Percentiles rank a stretch among this genome's conserved stretches.
These are phyloP conservation scores for Urophycis tenuis DNA, from an alignment of 2,797 vertebrate species.

Conservation along the genomic window DNA sequence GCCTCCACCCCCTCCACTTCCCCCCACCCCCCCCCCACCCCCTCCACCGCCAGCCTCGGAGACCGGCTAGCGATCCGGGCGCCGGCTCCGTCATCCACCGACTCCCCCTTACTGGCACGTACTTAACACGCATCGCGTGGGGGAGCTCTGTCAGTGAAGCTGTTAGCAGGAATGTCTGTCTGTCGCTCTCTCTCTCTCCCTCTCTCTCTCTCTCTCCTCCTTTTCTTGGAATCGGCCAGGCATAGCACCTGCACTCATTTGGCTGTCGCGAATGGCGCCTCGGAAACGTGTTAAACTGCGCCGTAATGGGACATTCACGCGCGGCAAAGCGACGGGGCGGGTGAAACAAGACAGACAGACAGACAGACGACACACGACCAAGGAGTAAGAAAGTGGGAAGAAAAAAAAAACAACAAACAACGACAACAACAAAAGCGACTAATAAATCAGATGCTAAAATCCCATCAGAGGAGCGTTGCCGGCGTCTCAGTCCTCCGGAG, in stretches of 20 bases:
- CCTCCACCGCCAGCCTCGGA: constrained; percentile 32
- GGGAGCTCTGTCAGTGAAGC: constrained; percentile 1
- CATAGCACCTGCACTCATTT: constrained; percentile 2
- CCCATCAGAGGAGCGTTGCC: constrained; percentile 8
- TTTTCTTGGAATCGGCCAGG: neutral
- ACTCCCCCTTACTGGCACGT: constrained; percentile 10
- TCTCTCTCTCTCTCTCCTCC: neutral
- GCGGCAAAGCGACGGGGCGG: neutral
- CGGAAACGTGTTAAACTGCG: constrained; percentile 1
- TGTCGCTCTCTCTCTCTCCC: neutral
- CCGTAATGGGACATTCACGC: neutral
- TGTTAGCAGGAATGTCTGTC: neutral
- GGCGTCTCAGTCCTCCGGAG: constrained; percentile 11
- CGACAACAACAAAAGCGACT: neutral
- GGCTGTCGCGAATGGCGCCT: neutral
- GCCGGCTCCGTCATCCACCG: constrained; percentile 37
- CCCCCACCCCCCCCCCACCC: constrained; percentile 24
- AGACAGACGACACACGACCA: no score
- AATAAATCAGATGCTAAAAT: constrained; percentile 10
- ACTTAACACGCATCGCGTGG: neutral
- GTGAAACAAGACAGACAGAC: no score
- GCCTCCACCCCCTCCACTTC: neutral
- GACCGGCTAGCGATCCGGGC: constrained; percentile 31
- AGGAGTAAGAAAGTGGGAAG: neutral
- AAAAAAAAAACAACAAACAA: neutral